phyloP scores from a whole-genome alignment of 2,888 invertebrate genomes.

The Nemotelus nigrinus region DNA sequence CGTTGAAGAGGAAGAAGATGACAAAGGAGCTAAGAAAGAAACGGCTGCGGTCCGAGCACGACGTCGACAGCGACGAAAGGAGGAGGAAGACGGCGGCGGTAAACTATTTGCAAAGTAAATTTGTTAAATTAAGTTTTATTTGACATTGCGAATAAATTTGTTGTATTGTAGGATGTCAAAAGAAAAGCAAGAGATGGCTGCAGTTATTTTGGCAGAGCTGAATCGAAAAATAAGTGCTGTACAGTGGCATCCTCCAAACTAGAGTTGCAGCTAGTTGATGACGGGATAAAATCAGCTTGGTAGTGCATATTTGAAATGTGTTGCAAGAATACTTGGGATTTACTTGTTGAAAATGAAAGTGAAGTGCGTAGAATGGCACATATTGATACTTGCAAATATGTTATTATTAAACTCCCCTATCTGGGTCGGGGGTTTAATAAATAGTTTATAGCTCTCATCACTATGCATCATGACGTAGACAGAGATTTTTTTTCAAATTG shows the following conservation, averaged over 20 bases:
- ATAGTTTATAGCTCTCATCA: too few species aligned
- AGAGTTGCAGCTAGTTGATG: background rate
- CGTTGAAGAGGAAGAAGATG: conserved; percentile 56
- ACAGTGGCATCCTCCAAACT: conserved; percentile 72
- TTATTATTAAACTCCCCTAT: too few species aligned
- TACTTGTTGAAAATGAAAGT: too few species aligned
- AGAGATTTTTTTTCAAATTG: too few species aligned
- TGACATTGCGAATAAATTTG: background rate
- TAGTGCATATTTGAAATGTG: too few species aligned
- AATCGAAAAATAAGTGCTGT: conserved; percentile 80
- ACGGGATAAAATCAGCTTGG: too few species aligned
- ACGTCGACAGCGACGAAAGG: conserved; percentile 61
- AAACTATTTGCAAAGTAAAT: conserved; percentile 58
- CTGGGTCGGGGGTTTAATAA: too few species aligned
- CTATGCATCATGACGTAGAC: too few species aligned
- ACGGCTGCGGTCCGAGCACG: conserved; percentile 59
- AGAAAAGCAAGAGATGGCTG: conserved; percentile 77
- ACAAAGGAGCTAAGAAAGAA: conserved; percentile 67
- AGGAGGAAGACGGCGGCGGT: conserved; percentile 64
- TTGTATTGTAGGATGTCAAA: conserved; percentile 61
- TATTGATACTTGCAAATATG: too few species aligned
- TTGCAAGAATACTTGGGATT: too few species aligned
- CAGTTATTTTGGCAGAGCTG: conserved; percentile 79
- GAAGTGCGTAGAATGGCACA: too few species aligned
- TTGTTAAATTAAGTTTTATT: background rate